Evolutionary conservation across 1,140 invertebrate species (phyloP), one percentile per base, ranked within the genome.

Genomic region (Hermatobates lingyangjiaoensis): DNA sequence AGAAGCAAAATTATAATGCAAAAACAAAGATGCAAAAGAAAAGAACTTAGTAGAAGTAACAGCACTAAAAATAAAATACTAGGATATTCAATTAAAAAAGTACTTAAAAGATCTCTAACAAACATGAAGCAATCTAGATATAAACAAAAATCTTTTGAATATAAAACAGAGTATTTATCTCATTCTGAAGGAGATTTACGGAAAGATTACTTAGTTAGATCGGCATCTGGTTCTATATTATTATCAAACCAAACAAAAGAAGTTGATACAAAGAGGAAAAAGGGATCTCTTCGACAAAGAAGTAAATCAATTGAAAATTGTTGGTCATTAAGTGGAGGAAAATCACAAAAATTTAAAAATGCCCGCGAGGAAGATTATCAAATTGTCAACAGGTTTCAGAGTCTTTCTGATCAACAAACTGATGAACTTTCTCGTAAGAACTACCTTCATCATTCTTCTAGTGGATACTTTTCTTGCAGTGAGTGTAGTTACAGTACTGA

Each of bases 1-100:
- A 75, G 86, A 59, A 87, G 83, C 51, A 89, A 88, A 62, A 77
- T 77, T 30, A 90, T 90, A 54, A 89, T 91, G 87, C 74, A 80
- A 30, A 74, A 83, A 49, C 83, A 86, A 58, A 79, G 77, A 62
- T 80, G 79, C 59, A 78, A 77, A 62, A 57, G 59, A 48, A 57
- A 54, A 44, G 20, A 54, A 34, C 45, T 56, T 4, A 45, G 24
- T 23, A 40, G 47, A n/a, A 54, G 45, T 15, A 45, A 48, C 14
- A 54, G 38, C 15, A 20, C 34, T 21, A 48, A 50, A 45, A 55
- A 50, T 48, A 68, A 44, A 45, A 66, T 68, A 49, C 62, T 66
- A 18, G 71, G 71, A n/a, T 71, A 66, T 55, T 71, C 69, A 25
- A 61, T 77, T 5, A 71, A 72, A 56, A 71, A 68, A 61, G 69